Conservation (phyloP, 1,140 invertebrate genomes). For the Drosophila orosa region DNA sequence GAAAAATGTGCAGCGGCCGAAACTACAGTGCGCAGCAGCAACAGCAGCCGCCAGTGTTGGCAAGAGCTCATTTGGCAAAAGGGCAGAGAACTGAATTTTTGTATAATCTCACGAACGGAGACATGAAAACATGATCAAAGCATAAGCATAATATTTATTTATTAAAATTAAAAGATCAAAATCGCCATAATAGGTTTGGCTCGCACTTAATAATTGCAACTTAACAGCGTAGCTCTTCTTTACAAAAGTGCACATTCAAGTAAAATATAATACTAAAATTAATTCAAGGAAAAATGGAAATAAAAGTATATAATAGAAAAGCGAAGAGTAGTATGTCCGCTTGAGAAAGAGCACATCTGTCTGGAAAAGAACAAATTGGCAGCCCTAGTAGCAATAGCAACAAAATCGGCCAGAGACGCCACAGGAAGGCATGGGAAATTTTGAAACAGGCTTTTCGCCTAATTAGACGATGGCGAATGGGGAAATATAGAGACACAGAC, state of each 20-base stretch:
- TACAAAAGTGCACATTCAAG: neutral
- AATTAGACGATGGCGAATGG: slow-evolving; percentile 69
- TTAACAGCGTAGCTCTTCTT: neutral
- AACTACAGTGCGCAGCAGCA: slow-evolving; percentile 54
- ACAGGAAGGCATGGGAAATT: slow-evolving; percentile 60
- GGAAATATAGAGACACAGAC: slow-evolving; percentile 22
- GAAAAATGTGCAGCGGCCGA: slow-evolving; percentile 77
- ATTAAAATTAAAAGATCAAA: neutral
- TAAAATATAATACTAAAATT: neutral
- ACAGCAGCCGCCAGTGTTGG: slow-evolving; percentile 22
- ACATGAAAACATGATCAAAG: too few relatives aligned
- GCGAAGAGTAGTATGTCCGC: neutral
- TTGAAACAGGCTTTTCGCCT: slow-evolving; percentile 79
- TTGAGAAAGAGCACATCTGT: neutral
- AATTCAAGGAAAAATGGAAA: neutral
- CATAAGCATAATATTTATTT: neutral
- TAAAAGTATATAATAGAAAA: too few relatives aligned
- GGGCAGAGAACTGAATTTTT: neutral
- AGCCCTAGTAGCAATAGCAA: slow-evolving; percentile 8
- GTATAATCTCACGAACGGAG: too few relatives aligned
- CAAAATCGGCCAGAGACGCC: slow-evolving; percentile 35
- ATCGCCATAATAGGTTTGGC: neutral
- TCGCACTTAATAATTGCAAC: neutral
- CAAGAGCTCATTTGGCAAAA: neutral
- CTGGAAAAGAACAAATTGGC: slow-evolving; percentile 1